Base-by-base conservation (phyloP, 2,888 invertebrate species). In the Cryptocephalus primarius region DNA sequence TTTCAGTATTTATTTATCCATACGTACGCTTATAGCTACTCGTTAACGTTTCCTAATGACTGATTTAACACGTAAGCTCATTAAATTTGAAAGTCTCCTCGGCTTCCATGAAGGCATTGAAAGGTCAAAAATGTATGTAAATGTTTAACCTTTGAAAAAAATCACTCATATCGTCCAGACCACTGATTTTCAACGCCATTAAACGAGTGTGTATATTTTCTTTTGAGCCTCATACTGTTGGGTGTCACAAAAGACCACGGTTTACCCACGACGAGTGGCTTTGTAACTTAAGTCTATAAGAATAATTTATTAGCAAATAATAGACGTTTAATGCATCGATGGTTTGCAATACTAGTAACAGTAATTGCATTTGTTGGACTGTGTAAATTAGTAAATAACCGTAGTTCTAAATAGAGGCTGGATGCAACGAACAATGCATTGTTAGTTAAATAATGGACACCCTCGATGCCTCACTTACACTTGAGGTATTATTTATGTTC, bases 341-440 rank as follows among this genome's bases (percentile, higher is more conserved):
- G 63, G 49, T 36, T 58, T 54, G 60, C 61, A 64, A 68, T 67
- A 57, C 58, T 53, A 55, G 57, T 61, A 64, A 66, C 66, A 64
- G 67, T 64, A 67, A 68, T 65, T 63, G 67, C 65, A 67, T 66
- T 68, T 69, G 68, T 66, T 65, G 67, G 61, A 67, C 63, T 68
- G 69, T 69, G 65, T 62, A 66, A 68, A 68, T 68, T 63, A 67
- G 62, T 65, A 68, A 68, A 68, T 68, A 67, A 68, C 65, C 67
- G 66, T 65, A 62, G 56, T 56, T 60, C 65, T 66, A 66, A 68
- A 66, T 66, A 65, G 59, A 61, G 61, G 56, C 52, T 60, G 61
- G 56, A 56, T 57, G 55, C 60, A 50, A 52, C 55, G 55, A 55
- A 61, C 62, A 62, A 62, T 60, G 57, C 60, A 57, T 61, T 61